A percentile compares a stretch with the other conserved stretches of the same genome.
phyloP scores from a whole-genome alignment of 2,113 vertebrate genomes.

The Motacilla alba region DNA sequence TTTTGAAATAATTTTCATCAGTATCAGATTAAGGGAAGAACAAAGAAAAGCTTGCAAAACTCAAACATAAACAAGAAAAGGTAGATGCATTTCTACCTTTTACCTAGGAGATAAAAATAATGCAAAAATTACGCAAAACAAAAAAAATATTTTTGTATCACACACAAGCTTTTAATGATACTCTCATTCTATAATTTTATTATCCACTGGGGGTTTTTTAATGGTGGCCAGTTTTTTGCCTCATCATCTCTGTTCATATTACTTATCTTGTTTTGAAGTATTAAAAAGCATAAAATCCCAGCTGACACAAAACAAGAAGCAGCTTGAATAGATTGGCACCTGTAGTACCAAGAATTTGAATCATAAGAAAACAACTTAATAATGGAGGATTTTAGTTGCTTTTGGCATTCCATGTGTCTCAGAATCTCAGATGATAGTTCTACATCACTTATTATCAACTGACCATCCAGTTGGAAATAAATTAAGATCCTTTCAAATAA shows the following conservation, averaged over 20 bases:
- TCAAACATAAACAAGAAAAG: background rate
- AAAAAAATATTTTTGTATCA: background rate
- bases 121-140: background rate
- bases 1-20: background rate
- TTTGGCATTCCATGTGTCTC: background rate
- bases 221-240: background rate
- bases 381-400: background rate
- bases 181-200: background rate
- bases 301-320: background rate
- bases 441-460: background rate
- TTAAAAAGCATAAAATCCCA: background rate
- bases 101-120: background rate
- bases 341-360: background rate
- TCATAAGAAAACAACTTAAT: background rate
- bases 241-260: background rate
- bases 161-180: background rate
- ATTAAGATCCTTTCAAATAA: background rate
- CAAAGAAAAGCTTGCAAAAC: background rate
- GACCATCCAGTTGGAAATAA: background rate
- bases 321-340: background rate
- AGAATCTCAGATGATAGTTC: background rate
- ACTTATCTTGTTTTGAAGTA: background rate
- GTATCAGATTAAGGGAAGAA: background rate
- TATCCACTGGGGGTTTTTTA: background rate
- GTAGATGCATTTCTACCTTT: background rate